Conservation (phyloP, 2,888 invertebrate species). For the Caenorhabditis becei region DNA sequence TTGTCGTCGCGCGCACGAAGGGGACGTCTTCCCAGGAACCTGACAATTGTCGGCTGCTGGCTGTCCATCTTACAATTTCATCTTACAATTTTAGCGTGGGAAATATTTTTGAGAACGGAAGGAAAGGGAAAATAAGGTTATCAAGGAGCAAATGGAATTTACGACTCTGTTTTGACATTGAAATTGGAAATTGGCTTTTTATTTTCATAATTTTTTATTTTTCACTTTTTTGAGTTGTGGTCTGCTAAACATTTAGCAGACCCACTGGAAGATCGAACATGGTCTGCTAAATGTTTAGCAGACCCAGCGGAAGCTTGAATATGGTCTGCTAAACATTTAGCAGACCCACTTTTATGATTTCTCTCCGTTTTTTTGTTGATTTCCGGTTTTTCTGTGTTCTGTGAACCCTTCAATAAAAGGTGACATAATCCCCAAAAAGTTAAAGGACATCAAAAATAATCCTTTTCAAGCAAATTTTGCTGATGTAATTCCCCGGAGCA, state of each 20-base stretch:
- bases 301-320: too few relatives aligned
- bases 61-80: too few relatives aligned
- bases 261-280: too few relatives aligned
- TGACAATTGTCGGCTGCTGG: too few relatives aligned
- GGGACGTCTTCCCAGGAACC: too few relatives aligned
- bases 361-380: not conserved
- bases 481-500: constrained; percentile 45
- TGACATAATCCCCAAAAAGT: constrained; percentile 6
- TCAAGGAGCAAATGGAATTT: not conserved
- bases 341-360: not conserved
- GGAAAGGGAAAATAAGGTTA: not conserved
- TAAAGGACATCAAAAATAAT: constrained; percentile 15
- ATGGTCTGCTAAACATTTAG: too few relatives aligned
- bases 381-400: not conserved
- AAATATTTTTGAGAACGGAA: not conserved
- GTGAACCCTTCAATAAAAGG: not conserved
- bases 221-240: too few relatives aligned
- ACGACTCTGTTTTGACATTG: not conserved
- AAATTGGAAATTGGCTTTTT: not conserved
- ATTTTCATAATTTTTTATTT: not conserved
- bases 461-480: constrained; percentile 18
- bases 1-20: too few relatives aligned
- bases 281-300: too few relatives aligned
- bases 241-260: too few relatives aligned
- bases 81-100: too few relatives aligned